Percentiles rank a stretch among this genome's conserved stretches.
Conservation (phyloP, 2,888 invertebrate species). For the Caenorhabditis parvicauda region DNA sequence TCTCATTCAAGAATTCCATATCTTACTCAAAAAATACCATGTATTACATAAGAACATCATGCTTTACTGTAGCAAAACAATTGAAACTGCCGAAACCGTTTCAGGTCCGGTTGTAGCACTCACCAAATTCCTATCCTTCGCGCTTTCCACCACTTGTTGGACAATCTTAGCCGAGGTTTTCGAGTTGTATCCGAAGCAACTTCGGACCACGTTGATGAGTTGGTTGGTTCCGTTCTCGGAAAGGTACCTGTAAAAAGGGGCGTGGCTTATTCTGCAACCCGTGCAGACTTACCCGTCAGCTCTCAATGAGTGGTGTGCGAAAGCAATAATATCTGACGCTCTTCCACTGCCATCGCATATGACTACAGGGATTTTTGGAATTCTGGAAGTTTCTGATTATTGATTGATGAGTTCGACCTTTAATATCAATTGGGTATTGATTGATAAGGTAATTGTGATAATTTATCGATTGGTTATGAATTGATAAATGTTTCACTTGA, state of each 20-base stretch:
- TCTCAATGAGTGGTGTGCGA: slow-evolving; percentile 78
- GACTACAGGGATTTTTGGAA: slow-evolving; percentile 75
- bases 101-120: slow-evolving; percentile 62
- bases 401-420: too few relatives aligned
- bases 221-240: slow-evolving; percentile 87
- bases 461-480: background rate
- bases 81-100: slow-evolving; percentile 73
- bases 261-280: background rate
- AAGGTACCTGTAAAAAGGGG: slow-evolving; percentile 66
- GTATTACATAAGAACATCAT: too few relatives aligned
- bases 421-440: too few relatives aligned
- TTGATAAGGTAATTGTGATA: background rate
- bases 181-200: slow-evolving; percentile 84
- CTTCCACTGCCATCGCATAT: slow-evolving; percentile 76
- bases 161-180: slow-evolving; percentile 87
- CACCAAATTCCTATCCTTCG: slow-evolving; percentile 88
- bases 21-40: too few relatives aligned
- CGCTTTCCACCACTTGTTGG: slow-evolving; percentile 85
- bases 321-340: slow-evolving; percentile 91
- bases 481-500: too few relatives aligned
- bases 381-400: slow-evolving; percentile 17
- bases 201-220: slow-evolving; percentile 83
- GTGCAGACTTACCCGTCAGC: slow-evolving; percentile 43
- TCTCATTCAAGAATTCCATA: too few relatives aligned
- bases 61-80: slow-evolving; percentile 70